Percentiles rank a stretch among this genome's conserved stretches.
These are phyloP conservation scores for Sebastes elongatus DNA, from an alignment of 2,797 vertebrate genomes.

Conservation along the genomic window DNA sequence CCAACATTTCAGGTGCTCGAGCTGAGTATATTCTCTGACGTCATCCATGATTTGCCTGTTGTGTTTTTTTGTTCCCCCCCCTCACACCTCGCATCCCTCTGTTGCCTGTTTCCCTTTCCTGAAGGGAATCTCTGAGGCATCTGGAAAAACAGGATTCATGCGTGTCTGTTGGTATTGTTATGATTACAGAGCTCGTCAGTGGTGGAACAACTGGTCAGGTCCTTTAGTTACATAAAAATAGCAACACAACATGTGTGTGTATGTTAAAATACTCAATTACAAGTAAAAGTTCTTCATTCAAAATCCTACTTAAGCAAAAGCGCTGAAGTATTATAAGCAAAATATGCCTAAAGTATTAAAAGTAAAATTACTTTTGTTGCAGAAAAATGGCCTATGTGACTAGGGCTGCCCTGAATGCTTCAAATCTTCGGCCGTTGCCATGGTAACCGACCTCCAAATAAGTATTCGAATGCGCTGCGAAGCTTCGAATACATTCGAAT, in stretches of 20 bases:
- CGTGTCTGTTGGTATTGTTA: conserved; percentile 37
- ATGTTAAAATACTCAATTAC: not conserved
- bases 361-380: not conserved
- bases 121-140: conserved; percentile 68
- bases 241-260: not conserved
- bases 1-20: conserved; percentile 61
- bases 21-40: conserved; percentile 41
- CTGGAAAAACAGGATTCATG: conserved; percentile 76
- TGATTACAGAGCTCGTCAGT: conserved; percentile 13
- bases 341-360: not conserved
- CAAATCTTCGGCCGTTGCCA: too few species aligned
- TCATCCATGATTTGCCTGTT: conserved; percentile 35
- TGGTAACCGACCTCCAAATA: too few species aligned
- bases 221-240: conserved; percentile 14
- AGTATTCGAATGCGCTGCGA: too few species aligned
- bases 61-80: conserved; percentile 9
- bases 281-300: not conserved
- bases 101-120: conserved; percentile 82
- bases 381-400: not conserved
- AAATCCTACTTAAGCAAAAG: not conserved
- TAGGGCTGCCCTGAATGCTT: too few species aligned
- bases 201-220: not conserved
- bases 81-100: conserved; percentile 58
- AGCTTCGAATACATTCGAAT: too few species aligned
- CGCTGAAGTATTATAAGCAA: not conserved